Evolutionary conservation across 2,113 vertebrate species (phyloP).

Genomic region (Perca fluviatilis): DNA sequence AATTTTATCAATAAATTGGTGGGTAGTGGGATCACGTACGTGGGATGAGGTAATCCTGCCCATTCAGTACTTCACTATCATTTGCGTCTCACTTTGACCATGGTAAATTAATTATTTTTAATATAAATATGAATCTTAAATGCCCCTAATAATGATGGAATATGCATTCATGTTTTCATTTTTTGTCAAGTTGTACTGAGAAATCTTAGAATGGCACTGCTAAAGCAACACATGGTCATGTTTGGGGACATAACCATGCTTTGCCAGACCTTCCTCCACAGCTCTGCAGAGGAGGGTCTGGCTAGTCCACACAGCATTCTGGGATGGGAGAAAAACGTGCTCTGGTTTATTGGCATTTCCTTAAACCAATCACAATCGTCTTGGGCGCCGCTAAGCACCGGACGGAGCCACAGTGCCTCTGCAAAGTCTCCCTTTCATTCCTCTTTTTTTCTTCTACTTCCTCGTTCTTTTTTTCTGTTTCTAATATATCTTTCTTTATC

Average conservation of each 20-base stretch:
- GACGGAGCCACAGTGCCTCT: no score
- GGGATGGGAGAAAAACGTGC: no score
- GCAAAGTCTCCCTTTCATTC: background rate
- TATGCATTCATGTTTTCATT: background rate
- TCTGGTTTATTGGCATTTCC: no score
- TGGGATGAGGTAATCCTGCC: background rate
- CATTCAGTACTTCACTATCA: background rate
- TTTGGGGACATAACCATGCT: no score
- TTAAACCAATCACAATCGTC: no score
- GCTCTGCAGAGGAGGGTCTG: no score
- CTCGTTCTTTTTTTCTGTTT: background rate
- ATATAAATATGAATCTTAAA: background rate
- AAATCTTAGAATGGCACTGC: background rate
- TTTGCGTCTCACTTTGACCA: background rate
- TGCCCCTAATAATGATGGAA: background rate
- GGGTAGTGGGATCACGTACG: background rate
- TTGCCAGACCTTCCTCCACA: no score
- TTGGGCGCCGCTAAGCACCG: no score
- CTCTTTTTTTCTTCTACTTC: background rate
- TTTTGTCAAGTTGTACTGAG: no score
- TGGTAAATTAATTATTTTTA: background rate
- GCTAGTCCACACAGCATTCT: no score
- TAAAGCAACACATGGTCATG: background rate
- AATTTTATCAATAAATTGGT: constrained; percentile 1
- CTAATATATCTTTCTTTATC: background rate